These are phyloP conservation scores for Monochamus alternatus DNA, from an alignment of 2,888 invertebrate genomes.

Conservation along the genomic window DNA sequence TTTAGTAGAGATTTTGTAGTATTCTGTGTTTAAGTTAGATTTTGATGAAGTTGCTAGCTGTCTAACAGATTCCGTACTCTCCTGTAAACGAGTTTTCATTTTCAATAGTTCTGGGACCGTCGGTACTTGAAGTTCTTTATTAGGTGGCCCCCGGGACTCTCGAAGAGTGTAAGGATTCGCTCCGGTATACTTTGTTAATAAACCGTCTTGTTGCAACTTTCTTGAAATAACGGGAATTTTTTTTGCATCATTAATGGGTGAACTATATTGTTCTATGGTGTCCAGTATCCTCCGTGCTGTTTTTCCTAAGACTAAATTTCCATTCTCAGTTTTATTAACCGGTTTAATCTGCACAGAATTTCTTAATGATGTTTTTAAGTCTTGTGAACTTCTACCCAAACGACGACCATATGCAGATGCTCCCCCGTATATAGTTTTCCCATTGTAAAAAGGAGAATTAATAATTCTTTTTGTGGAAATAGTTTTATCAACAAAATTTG, in stretches of 20 bases:
- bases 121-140: slow-evolving; percentile 75
- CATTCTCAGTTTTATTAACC: slow-evolving; percentile 64
- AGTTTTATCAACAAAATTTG: slow-evolving; percentile 70
- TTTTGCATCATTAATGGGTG: slow-evolving; percentile 85
- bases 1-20: slow-evolving; percentile 56
- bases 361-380: slow-evolving; percentile 48
- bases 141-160: slow-evolving; percentile 59
- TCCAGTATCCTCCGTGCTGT: slow-evolving; percentile 86
- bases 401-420: slow-evolving; percentile 75
- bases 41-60: slow-evolving; percentile 76
- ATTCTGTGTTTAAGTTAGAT: slow-evolving; percentile 66
- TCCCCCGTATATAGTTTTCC: slow-evolving; percentile 84
- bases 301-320: slow-evolving; percentile 75
- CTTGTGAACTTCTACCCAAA: slow-evolving; percentile 53
- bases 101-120: slow-evolving; percentile 77
- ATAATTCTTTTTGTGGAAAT: slow-evolving; percentile 69
- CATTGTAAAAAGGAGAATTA: slow-evolving; percentile 83
- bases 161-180: slow-evolving; percentile 64
- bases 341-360: slow-evolving; percentile 72
- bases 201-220: slow-evolving; percentile 56
- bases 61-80: slow-evolving; percentile 76
- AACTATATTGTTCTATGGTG: slow-evolving; percentile 86
- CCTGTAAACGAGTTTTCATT: slow-evolving; percentile 75
- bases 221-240: slow-evolving; percentile 78
- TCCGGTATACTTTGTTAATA: slow-evolving; percentile 62